phyloP scores from a whole-genome alignment of 2,113 vertebrate species.

The Holacanthus passer region DNA sequence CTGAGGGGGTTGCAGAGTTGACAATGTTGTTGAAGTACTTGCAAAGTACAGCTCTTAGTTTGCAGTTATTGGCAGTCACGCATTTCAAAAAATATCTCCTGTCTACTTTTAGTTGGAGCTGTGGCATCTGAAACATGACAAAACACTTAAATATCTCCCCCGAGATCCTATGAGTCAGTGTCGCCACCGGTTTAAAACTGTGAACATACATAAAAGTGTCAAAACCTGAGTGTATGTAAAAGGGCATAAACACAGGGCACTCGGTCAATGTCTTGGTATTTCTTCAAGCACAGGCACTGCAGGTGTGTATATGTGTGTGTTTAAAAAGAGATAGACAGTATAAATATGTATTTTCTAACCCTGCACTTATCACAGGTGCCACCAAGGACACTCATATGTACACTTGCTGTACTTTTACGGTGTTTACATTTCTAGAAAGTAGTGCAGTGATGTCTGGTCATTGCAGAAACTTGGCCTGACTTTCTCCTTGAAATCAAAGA shows the following conservation, averaged over 20 bases:
- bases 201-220: constrained; percentile 6
- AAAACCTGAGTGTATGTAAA: background rate
- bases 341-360: constrained; percentile 11
- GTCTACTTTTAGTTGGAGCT: background rate
- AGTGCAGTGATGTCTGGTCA: background rate
- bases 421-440: background rate
- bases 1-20: background rate
- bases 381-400: background rate
- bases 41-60: background rate
- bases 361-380: background rate
- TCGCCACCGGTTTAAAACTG: background rate
- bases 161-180: background rate
- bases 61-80: background rate
- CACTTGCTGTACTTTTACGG: background rate
- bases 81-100: background rate
- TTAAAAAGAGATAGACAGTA: background rate
- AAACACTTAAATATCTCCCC: constrained; percentile 20
- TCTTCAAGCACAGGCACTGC: background rate
- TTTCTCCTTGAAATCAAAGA: background rate
- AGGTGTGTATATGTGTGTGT: constrained; percentile 13
- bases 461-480: background rate
- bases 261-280: background rate
- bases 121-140: constrained; percentile 27
- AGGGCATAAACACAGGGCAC: background rate
- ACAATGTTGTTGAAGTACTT: constrained; percentile 1